phyloP scores from a whole-genome alignment of 2,113 vertebrate species.

The Hippolais icterina region DNA sequence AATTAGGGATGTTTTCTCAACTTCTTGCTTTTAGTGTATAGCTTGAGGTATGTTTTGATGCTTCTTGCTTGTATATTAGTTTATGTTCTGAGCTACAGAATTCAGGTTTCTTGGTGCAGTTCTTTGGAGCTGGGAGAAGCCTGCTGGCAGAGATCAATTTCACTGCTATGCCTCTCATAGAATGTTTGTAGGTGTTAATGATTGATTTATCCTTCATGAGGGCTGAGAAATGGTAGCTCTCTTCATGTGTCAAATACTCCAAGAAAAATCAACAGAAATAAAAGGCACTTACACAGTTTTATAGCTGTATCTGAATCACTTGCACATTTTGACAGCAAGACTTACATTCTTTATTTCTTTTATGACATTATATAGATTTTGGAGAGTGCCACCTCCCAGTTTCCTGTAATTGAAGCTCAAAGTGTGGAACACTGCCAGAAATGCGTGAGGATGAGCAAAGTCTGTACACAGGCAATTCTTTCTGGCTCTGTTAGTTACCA shows the following conservation, averaged over 20 bases:
- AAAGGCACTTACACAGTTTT: neutral
- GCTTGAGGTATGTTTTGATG: neutral
- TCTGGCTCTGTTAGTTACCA: constrained; percentile 75
- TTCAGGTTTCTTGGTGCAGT: neutral
- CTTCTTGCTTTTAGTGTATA: neutral
- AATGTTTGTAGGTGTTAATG: neutral
- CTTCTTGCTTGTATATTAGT: neutral
- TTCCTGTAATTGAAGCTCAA: constrained; percentile 62
- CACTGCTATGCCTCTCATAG: neutral
- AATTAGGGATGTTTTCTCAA: neutral
- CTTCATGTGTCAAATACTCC: neutral
- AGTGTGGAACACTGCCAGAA: constrained; percentile 72
- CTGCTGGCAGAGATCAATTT: neutral
- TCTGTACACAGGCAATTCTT: constrained; percentile 75
- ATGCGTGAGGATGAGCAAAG: constrained; percentile 75
- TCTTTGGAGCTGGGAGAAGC: neutral
- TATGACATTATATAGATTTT: constrained; percentile 69
- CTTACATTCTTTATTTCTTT: neutral
- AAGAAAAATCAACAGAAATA: neutral
- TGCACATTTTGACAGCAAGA: neutral
- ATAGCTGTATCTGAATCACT: neutral
- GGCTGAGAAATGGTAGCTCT: neutral
- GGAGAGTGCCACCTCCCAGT: constrained; percentile 54
- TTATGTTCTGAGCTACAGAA: neutral
- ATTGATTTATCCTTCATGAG: neutral